Evolutionary conservation across 2,797 vertebrate genomes (phyloP), one percentile per base, ranked within the genome.

Genomic region (Micromesistius poutassou): DNA sequence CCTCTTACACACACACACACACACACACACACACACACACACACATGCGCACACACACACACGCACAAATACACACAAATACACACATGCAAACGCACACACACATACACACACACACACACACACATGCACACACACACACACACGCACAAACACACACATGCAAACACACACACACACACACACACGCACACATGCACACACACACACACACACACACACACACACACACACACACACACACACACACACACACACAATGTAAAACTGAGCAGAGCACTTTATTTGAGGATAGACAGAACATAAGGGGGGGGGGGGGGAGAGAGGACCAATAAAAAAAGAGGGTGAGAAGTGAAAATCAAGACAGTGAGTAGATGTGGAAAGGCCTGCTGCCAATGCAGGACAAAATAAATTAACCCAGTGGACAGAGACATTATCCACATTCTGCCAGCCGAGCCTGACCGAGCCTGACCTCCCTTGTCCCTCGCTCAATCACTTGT

Each of bases 351-450:
- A 50, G 16, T 50, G 46, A 50, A 50, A 50, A 22, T 50, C 14
- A 50, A n/a, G 55, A 62, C 55, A 68, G 62, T 12, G 62, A 28
- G 62, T 9, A 13, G 62, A 68, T 28, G 62, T 68, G 62, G 25
- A 28, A 28, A 68, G 62, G 55, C 9, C 62, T 68, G 62, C 6
- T 25, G 8, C n/a, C 62, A 25, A 28, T 2, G 25, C n/a, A 50
- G 22, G 55, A 62, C 62, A 9, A 28, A 10, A 68, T 68, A 68
- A 68, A 68, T 68, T 28, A 68, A 28, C 62, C 62, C 14, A 8
- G 38, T 25, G 36, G 35, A 68, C 40, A 79, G 73, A 86, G 77
- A 89, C 84, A 88, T 92, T 91, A 85, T 84, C 84, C 62, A 73
- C 83, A 80, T 62, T 62, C 8, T 68, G 62, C 62, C 62, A 28